Base-by-base conservation (phyloP, 1,140 invertebrate species). In the Anagrus nilaparvatae region DNA sequence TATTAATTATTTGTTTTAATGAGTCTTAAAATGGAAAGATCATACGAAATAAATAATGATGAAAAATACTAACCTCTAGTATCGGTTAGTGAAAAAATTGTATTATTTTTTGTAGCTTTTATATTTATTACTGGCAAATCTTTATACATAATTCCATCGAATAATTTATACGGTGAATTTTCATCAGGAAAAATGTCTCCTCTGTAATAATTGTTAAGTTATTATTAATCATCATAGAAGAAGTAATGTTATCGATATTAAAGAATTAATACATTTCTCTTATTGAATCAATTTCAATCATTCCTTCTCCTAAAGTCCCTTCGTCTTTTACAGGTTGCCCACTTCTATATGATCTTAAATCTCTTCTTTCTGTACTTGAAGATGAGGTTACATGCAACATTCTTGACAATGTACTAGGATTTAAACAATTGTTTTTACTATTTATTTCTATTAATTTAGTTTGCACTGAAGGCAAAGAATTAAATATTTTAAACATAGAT, bases 101-200 rank as follows among this genome's bases (percentile, higher is more conserved):
- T 94, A 63, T 97, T 96, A 65, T 96, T 97, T 43, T 72, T 72
- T 10, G 79, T 77, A 9, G 82, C 77, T 56, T 81, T 77, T 21
- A 95, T 82, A 59, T 92, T 81, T 46, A 81, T 73, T 44, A 95
- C 78, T 2, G 87, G 87, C 23, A 94, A 56, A 13, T 88, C 74
- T 58, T 81, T 79, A 61, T 80, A 97, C 10, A 75, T 75, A 0
- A 81, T 61, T 8, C 84, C 86, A 60, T 87, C 72, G 60, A 88
- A 87, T n/a, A 91, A 48, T 53, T 68, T 68, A 46, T 81, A 73
- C 34, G 80, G 76, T 2, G 84, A 84, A 45, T 78, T 72, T 41
- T 72, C 65, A 59, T 81, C 77, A 4, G 87, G 87, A 61, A 87
- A 92, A 40, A 82, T 61, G 33, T 79, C 74, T 27, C 65, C 64